These are phyloP conservation scores for Anas platyrhynchos DNA, from an alignment of 2,113 vertebrate genomes.

Conservation along the genomic window DNA sequence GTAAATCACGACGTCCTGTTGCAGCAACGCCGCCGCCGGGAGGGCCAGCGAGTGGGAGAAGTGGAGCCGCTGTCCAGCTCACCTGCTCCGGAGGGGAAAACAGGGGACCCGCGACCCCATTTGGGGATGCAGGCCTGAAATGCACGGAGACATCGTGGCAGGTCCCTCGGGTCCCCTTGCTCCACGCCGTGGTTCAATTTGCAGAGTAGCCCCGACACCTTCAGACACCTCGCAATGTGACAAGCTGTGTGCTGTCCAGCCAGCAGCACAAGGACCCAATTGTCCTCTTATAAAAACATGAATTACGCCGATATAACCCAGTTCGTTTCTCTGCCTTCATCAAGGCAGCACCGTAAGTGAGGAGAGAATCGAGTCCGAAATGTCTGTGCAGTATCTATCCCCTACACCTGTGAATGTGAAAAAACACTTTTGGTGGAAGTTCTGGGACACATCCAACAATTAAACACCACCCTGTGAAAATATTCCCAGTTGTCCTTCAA, in stretches of 20 bases:
- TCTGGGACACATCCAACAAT: background rate
- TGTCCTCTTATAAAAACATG: background rate
- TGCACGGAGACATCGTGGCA: rapidly evolving
- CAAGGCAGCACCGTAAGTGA: background rate
- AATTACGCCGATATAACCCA: rapidly evolving
- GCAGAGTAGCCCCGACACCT: background rate
- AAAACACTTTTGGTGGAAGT: background rate
- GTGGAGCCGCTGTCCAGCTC: background rate
- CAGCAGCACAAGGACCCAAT: background rate
- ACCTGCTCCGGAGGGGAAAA: conserved; percentile 11
- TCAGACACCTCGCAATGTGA: background rate
- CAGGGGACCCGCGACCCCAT: rapidly evolving
- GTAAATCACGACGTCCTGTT: conserved; percentile 46
- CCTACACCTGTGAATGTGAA: background rate
- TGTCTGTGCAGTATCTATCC: background rate
- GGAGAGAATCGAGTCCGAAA: background rate
- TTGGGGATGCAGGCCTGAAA: rapidly evolving
- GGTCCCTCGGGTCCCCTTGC: background rate
- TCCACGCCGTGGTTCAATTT: rapidly evolving
- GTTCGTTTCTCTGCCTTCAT: background rate
- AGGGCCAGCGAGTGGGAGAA: background rate
- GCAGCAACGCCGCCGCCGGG: background rate
- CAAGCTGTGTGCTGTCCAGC: background rate
- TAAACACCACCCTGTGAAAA: background rate
- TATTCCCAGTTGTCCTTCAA: background rate